Evolutionary conservation across 2,113 vertebrate species (phyloP), one percentile per base, ranked within the genome.

Genomic region (Scalopus aquaticus): DNA sequence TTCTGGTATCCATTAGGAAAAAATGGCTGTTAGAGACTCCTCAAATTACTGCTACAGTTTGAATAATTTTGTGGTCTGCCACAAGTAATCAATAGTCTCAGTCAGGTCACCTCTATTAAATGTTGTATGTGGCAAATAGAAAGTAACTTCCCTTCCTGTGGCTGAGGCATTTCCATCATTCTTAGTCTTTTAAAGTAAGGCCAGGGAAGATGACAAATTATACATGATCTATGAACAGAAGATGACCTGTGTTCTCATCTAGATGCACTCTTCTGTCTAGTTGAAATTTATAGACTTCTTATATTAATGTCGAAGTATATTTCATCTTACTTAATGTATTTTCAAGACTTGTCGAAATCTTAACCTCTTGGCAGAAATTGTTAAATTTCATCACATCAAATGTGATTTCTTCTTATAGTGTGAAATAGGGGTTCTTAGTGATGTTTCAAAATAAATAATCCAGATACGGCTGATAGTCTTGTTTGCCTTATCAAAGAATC

Each of bases 251-350:
- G n/a, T 88, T 90, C 62, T 86, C 56, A 22, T 5, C 16, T 58
- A 16, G 44, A 78, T 74, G 5, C 10, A 30, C 32, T 77, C 51
- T 46, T 85, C 24, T 56, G 9, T 80, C 51, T 78, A 49, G n/a
- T n/a, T 77, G 80, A 92, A 51, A 90, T 95, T 62, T 80, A 94
- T 32, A 81, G 72, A 72, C 60, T 67, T 81, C 93, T 93, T 46
- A n/a, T 95, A 35, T 89, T 90, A 93, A 82, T 79, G 65, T 26
- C 62, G 42, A 87, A 83, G 64, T 91, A 30, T 65, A 91, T 91
- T 96, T 89, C 94, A 72, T 65, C 76, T 80, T 94, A 72, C 51
- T 84, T 78, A 91, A 49, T 83, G 54, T 65, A 24, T 80, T 74
- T 84, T 92, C 70, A 85, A 81, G 37, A 42, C 44, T 78, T 58